A percentile compares a stretch with the other conserved stretches of the same genome.
phyloP scores from a whole-genome alignment of 2,888 invertebrate species.

The Dicyrtoma fusca region DNA sequence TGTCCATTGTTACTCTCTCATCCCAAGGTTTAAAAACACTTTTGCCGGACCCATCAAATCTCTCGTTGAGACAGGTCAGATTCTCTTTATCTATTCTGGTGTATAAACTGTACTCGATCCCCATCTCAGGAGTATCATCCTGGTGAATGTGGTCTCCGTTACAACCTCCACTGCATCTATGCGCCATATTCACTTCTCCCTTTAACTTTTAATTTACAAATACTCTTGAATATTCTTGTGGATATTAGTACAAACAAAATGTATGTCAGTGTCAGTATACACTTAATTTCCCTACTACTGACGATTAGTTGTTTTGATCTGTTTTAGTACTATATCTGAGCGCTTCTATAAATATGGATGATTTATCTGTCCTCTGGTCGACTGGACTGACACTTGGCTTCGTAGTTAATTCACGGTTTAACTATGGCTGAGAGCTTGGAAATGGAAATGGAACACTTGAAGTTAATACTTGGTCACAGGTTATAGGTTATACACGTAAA shows the following conservation, averaged over 20 bases:
- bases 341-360: no score
- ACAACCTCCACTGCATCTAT: constrained; percentile 61
- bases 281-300: no score
- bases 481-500: no score
- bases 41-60: constrained; percentile 81
- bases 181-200: constrained; percentile 65
- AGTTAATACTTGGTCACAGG: no score
- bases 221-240: not conserved
- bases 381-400: no score
- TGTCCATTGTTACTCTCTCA: constrained; percentile 73
- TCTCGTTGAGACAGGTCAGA: constrained; percentile 89
- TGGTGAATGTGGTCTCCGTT: constrained; percentile 66
- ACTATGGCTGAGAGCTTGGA: no score
- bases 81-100: constrained; percentile 86
- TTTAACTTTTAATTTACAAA: not conserved
- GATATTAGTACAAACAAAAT: not conserved
- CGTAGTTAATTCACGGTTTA: no score
- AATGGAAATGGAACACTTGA: no score
- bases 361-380: no score
- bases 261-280: not conserved
- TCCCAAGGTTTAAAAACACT: constrained; percentile 92
- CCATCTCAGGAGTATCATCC: constrained; percentile 71
- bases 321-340: no score
- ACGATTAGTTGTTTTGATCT: no score
- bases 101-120: constrained; percentile 80